These are phyloP conservation scores for Rhagonycha lutea DNA, from an alignment of 2,888 invertebrate genomes.

Conservation along the genomic window DNA sequence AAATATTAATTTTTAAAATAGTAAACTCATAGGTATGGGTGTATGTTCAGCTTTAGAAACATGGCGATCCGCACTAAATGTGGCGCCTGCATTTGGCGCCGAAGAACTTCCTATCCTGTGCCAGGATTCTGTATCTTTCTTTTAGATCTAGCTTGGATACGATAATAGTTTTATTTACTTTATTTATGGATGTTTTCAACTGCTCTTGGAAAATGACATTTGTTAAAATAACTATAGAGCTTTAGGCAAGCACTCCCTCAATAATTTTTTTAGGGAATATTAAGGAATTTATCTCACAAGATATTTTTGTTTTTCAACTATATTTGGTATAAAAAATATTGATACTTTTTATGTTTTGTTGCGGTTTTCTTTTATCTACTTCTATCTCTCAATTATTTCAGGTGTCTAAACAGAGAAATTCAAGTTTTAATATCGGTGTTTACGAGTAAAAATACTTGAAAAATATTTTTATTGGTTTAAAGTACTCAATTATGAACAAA, in stretches of 20 bases:
- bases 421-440: neutral
- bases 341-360: neutral
- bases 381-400: neutral
- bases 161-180: conserved; percentile 53
- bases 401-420: neutral
- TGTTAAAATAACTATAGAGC: conserved; percentile 49
- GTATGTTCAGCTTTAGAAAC: conserved; percentile 16
- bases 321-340: neutral
- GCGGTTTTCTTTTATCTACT: neutral
- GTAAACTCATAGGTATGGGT: neutral
- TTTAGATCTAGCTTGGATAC: conserved; percentile 33
- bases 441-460: neutral
- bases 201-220: conserved; percentile 53
- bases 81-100: conserved; percentile 42
- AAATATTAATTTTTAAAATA: neutral
- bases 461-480: neutral
- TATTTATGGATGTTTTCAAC: conserved; percentile 56
- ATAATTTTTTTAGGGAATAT: neutral
- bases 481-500: neutral
- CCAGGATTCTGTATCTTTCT: conserved; percentile 34
- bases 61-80: conserved; percentile 29
- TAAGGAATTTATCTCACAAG: neutral
- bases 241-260: neutral
- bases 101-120: conserved; percentile 37
- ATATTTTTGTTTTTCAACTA: neutral